Conservation (phyloP, 2,113 vertebrate species). For the Triplophysa rosa region DNA sequence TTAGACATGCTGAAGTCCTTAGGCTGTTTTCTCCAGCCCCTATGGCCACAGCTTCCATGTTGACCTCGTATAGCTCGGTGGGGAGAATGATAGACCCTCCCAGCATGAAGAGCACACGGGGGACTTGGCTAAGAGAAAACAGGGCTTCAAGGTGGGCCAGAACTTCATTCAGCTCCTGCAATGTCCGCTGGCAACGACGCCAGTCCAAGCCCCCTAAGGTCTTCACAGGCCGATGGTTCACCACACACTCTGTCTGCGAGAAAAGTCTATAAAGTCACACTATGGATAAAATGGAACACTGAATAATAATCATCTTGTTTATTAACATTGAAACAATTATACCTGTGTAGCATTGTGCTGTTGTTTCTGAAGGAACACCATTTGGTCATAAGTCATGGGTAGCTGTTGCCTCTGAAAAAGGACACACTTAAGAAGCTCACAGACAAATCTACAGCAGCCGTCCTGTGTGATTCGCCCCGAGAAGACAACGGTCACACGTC, state of each 20-base stretch:
- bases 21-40: conserved; percentile 74
- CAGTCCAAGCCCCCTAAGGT: conserved; percentile 60
- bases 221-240: conserved; percentile 64
- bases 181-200: conserved; percentile 80
- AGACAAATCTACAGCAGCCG: conserved; percentile 85
- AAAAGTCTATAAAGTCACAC: background rate
- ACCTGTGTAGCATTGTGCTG: conserved; percentile 64
- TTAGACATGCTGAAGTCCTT: conserved; percentile 78
- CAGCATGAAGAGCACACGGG: conserved; percentile 88
- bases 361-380: conserved; percentile 79
- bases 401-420: conserved; percentile 93
- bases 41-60: conserved; percentile 81
- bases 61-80: conserved; percentile 91
- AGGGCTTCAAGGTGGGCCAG: conserved; percentile 83
- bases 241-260: conserved; percentile 71
- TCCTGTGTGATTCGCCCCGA: conserved; percentile 82
- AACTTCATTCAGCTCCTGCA: conserved; percentile 84
- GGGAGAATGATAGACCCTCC: conserved; percentile 84
- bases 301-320: background rate
- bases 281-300: background rate
- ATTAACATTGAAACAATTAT: background rate
- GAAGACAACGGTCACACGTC: conserved; percentile 80
- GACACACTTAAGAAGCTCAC: conserved; percentile 90
- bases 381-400: conserved; percentile 92
- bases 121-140: conserved; percentile 85